A percentile compares a stretch with the other conserved stretches of the same genome.
Conservation (phyloP, 2,113 vertebrate species). For the Piprites chloris region DNA sequence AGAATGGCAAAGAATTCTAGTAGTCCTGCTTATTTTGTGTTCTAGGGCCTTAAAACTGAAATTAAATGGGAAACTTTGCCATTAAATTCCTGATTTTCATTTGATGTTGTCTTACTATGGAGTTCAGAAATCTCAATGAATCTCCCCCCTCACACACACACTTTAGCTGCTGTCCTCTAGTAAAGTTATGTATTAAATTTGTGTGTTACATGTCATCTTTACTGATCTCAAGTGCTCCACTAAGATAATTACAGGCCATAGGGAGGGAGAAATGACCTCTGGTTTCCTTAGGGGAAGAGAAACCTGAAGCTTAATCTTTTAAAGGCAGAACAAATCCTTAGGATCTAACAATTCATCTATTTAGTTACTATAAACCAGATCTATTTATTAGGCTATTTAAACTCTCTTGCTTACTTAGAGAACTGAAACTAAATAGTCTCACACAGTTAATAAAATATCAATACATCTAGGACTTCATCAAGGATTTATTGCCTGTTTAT, state of each 20-base stretch:
- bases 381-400: neutral
- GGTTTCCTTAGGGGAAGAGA: neutral
- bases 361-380: neutral
- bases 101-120: neutral
- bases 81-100: neutral
- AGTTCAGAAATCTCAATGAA: neutral
- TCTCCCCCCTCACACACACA: neutral
- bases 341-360: neutral
- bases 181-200: accelerated
- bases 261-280: neutral
- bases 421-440: neutral
- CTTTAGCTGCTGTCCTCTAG: neutral
- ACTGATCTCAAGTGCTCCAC: neutral
- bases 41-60: neutral
- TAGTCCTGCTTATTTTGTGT: neutral
- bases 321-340: neutral
- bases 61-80: neutral
- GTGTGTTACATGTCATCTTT: accelerated
- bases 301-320: neutral
- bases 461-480: neutral
- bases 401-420: neutral
- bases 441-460: neutral
- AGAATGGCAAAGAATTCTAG: neutral
- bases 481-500: neutral
- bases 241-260: neutral